These are phyloP conservation scores for Parthenolecanium corni DNA, from an alignment of 2,888 invertebrate species.

Conservation along the genomic window DNA sequence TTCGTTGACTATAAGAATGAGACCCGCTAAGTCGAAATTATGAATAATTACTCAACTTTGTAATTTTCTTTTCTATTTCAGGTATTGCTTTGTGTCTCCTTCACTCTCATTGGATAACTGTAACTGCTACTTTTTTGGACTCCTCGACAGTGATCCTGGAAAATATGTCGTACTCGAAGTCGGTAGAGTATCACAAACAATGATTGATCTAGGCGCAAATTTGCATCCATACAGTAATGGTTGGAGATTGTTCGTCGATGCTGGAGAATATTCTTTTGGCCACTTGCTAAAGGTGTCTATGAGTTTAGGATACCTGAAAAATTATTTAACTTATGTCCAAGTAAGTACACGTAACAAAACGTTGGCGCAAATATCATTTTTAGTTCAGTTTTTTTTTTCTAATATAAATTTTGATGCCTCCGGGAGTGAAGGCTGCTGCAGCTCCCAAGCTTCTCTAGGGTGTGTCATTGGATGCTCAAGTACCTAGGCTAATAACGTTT, in stretches of 20 bases:
- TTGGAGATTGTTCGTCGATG: slow-evolving; percentile 29
- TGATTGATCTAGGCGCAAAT: slow-evolving; percentile 23
- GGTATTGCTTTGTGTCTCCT: neutral
- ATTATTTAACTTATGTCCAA: slow-evolving; percentile 28
- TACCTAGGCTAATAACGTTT: no score
- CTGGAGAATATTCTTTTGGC: slow-evolving; percentile 28
- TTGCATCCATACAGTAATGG: slow-evolving; percentile 13
- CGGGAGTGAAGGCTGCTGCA: neutral
- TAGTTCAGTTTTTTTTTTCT: neutral
- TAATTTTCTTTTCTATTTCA: neutral
- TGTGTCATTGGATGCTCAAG: no score
- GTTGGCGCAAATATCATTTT: neutral
- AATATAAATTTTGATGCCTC: neutral
- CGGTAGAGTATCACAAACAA: slow-evolving; percentile 13
- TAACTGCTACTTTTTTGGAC: slow-evolving; percentile 16
- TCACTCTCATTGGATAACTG: slow-evolving; percentile 10
- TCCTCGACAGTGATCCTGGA: slow-evolving; percentile 10
- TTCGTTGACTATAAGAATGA: neutral
- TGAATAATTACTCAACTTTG: no score
- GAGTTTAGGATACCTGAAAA: slow-evolving; percentile 24
- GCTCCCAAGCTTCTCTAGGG: no score
- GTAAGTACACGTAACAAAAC: slow-evolving; percentile 14
- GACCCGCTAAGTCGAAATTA: neutral
- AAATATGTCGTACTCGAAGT: slow-evolving; percentile 6
- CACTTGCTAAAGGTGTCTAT: slow-evolving; percentile 27